Base-by-base conservation (phyloP, 2,888 invertebrate genomes). In the Eilema caniola region DNA sequence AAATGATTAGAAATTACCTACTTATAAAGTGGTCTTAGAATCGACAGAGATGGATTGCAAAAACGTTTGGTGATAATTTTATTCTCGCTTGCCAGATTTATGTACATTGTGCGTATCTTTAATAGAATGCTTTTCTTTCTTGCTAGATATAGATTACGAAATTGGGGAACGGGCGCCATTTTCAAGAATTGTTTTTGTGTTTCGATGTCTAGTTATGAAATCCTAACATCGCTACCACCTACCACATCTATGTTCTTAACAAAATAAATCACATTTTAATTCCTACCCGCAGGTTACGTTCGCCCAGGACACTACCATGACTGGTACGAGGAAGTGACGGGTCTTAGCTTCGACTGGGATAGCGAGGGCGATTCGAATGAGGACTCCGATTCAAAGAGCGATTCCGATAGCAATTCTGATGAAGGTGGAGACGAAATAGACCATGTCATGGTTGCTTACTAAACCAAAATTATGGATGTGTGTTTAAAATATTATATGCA, bases 231-330 rank as follows among this genome's bases (percentile, higher is more conserved):
- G 8, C 31, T 33, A 28, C 2, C n/a, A n/a, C n/a, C n/a, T 28
- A 28, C 28, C 28, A 33, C 31, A 3, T 33, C 31, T 28, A 4
- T 33, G 31, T 33, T 33, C 5, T 25, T 3, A 63, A n/a, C n/a
- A n/a, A n/a, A 0, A 2, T 5, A 31, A 53, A n/a, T 53, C n/a
- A 23, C 28, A 53, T 53, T 37, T 12, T 28, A 62, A 41, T 57
- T 14, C 41, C 16, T 60, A 28, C 16, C 11, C 69, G 2, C 86
- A 94, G 94, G 89, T 23, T 93, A 87, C 85, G 92, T 93, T 37
- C 91, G 94, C 0, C 94, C 94, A 0, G 94, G 92, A 0, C 88
- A 91, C 79, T 94, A 93, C 89, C 94, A 94, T 80, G 88, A 86
- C 67, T 94, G 94, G 94, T 88, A 72, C 85, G 1, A 7, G 0